Evolutionary conservation across 2,888 invertebrate species (phyloP).

Genomic region (Lepeophtheirus nordmannii): DNA sequence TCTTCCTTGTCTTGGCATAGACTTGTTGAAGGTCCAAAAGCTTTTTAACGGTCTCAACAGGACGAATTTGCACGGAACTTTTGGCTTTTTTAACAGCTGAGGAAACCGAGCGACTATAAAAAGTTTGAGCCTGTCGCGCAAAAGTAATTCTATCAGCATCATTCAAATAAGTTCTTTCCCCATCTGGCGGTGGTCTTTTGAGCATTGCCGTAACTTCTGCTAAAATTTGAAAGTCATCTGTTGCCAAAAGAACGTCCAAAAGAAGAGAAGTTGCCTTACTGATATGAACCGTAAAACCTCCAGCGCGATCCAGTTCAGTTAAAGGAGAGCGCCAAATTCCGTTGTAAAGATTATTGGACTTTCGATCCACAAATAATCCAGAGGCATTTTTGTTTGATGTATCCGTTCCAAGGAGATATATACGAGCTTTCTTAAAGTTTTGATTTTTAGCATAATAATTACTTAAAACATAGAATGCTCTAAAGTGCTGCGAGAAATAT

Average conservation of each 20-base stretch:
- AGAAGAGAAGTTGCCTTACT: conserved; percentile 63
- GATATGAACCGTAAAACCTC: conserved; percentile 81
- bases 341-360: conserved; percentile 51
- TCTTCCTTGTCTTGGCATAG: background rate
- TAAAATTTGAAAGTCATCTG: conserved; percentile 60
- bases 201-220: conserved; percentile 63
- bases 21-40: conserved; percentile 1
- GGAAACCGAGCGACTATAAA: conserved; percentile 3
- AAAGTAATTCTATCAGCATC: background rate
- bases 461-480: conserved; percentile 71
- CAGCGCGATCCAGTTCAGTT: conserved; percentile 75
- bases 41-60: background rate
- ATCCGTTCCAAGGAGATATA: background rate
- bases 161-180: conserved; percentile 49
- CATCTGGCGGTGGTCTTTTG: conserved; percentile 55
- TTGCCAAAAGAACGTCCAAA: conserved; percentile 60
- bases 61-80: background rate
- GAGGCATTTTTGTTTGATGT: conserved; percentile 37
- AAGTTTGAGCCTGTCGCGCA: conserved; percentile 3
- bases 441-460: conserved; percentile 54
- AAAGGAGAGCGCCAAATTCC: conserved; percentile 83
- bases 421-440: conserved; percentile 17
- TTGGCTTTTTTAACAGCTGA: conserved; percentile 1
- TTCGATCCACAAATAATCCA: conserved; percentile 71
- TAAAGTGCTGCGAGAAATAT: conserved; percentile 78